Evolutionary conservation across 2,113 vertebrate species (phyloP).

Genomic region (Varanus salvator): DNA sequence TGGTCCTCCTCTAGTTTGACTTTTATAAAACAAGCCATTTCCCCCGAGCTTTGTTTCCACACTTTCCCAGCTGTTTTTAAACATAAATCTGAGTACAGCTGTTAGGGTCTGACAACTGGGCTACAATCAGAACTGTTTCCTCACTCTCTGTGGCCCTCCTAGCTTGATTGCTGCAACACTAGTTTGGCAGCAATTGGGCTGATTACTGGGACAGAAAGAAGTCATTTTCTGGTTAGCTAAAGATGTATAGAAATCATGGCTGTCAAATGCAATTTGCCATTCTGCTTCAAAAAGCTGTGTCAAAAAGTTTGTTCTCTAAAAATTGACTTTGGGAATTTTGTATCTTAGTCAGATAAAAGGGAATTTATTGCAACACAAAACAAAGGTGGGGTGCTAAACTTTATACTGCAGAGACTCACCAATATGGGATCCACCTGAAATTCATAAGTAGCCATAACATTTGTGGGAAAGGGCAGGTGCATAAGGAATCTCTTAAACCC

Average conservation of each 20-base stretch:
- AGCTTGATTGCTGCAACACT: constrained; percentile 26
- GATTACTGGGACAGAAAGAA: constrained; percentile 57
- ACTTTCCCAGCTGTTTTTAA: not conserved
- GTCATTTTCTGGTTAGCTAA: constrained; percentile 44
- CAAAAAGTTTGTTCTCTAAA: constrained; percentile 38
- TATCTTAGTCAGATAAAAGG: constrained; percentile 61
- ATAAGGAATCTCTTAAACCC: constrained; percentile 1
- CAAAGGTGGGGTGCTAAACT: constrained; percentile 7
- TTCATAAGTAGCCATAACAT: constrained; percentile 48
- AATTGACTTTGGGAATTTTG: constrained; percentile 25
- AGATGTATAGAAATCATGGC: constrained; percentile 54
- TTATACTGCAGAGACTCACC: not conserved
- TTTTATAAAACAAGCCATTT: not conserved
- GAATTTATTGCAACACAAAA: constrained; percentile 56
- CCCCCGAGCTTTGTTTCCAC: not conserved
- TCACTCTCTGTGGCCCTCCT: not conserved
- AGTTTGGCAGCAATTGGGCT: constrained; percentile 39
- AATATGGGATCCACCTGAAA: constrained; percentile 51
- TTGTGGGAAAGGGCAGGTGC: constrained; percentile 23
- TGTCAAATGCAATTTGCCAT: constrained; percentile 61
- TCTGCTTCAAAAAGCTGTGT: constrained; percentile 64
- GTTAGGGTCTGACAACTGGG: constrained; percentile 10
- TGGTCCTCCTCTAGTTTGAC: not conserved
- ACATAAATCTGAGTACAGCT: constrained; percentile 37
- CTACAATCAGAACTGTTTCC: constrained; percentile 42